Evolutionary conservation across 2,888 invertebrate genomes (phyloP).

Genomic region (Phortica magna): DNA sequence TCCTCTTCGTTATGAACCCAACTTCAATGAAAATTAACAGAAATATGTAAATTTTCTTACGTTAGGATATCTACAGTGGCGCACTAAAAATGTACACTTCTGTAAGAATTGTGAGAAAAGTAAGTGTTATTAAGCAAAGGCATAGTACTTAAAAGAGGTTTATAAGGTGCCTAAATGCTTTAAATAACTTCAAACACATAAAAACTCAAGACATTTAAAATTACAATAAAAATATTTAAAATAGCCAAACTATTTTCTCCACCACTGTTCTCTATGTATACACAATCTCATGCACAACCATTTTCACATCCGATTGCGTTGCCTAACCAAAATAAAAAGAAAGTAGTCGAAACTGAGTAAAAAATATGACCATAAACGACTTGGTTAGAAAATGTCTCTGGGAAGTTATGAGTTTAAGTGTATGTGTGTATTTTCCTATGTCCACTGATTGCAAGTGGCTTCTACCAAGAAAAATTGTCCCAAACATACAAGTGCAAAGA

Average conservation of each 20-base stretch:
- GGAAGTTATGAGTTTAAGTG: conserved; percentile 16
- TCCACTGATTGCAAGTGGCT: conserved; percentile 23
- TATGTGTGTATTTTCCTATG: background rate
- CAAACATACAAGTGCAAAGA: conserved; percentile 16
- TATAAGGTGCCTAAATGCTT: no score
- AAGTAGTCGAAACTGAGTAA: conserved; percentile 32
- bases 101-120: no score
- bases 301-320: conserved; percentile 49
- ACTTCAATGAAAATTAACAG: conserved; percentile 75
- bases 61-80: conserved; percentile 56
- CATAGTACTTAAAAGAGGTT: no score
- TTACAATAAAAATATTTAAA: background rate
- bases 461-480: conserved; percentile 25
- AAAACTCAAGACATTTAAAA: no score
- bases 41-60: conserved; percentile 74
- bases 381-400: conserved; percentile 48
- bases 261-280: conserved; percentile 56
- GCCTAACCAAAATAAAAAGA: conserved; percentile 34
- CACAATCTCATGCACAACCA: conserved; percentile 34
- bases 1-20: conserved; percentile 75
- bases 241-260: conserved; percentile 49
- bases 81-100: conserved; percentile 12
- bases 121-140: no score
- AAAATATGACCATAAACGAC: conserved; percentile 58
- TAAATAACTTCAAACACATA: no score